A percentile compares a stretch with the other conserved stretches of the same genome.
Evolutionary conservation across 2,797 vertebrate species (phyloP).

Genomic region (Phataginus tetradactyla): DNA sequence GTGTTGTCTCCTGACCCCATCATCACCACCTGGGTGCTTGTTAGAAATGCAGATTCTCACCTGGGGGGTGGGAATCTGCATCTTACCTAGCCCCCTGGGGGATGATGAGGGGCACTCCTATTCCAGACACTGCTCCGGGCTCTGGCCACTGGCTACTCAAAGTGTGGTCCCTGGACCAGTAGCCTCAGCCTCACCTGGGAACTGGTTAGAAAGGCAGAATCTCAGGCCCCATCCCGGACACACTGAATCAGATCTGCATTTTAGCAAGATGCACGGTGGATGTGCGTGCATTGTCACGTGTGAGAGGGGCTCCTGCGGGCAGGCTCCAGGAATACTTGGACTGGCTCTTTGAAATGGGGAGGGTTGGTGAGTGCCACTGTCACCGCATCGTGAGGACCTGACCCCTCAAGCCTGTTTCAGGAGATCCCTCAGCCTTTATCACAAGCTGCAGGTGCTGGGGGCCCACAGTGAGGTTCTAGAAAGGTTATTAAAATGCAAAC

Average conservation of each 20-base stretch:
- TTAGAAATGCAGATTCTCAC: neutral
- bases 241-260: neutral
- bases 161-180: neutral
- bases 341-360: too few species aligned
- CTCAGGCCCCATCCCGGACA: neutral
- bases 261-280: neutral
- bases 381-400: accelerated
- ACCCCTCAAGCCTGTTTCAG: neutral
- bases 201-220: neutral
- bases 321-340: accelerated
- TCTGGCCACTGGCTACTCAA: neutral
- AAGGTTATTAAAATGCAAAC: neutral
- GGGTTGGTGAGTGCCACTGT: accelerated
- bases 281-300: accelerated
- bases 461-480: too few species aligned
- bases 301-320: accelerated
- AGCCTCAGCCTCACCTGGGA: neutral
- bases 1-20: accelerated
- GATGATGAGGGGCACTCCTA: accelerated
- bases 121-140: neutral
- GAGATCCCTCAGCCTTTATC: neutral
- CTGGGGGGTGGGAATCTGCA: accelerated
- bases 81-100: neutral
- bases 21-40: neutral
- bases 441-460: neutral